A percentile compares a stretch with the other conserved stretches of the same genome.
Evolutionary conservation across 2,113 vertebrate genomes (phyloP).

Genomic region (Mirza zaza): DNA sequence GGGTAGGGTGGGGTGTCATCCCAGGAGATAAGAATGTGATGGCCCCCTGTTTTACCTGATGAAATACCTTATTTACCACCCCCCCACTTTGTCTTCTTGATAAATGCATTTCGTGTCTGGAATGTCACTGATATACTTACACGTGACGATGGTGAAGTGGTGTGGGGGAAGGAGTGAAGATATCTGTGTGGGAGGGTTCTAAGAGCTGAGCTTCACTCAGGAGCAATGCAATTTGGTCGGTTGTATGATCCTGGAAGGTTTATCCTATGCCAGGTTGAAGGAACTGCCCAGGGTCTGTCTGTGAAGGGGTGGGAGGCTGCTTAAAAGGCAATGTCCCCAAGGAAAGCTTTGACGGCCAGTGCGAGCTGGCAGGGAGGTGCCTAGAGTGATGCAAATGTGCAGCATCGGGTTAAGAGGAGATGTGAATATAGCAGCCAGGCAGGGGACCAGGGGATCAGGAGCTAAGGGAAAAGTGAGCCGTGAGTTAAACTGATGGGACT

Average conservation of each 20-base stretch:
- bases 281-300: background rate
- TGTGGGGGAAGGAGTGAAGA: background rate
- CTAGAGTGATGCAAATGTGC: background rate
- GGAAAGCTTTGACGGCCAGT: background rate
- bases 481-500: background rate
- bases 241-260: background rate
- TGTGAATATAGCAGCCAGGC: background rate
- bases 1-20: background rate
- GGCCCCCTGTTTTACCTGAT: background rate
- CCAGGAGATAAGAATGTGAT: background rate
- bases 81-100: background rate
- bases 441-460: background rate
- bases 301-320: background rate
- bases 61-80: background rate
- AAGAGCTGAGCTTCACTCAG: background rate
- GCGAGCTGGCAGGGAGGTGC: background rate
- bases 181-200: accelerated
- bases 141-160: background rate
- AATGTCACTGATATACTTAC: background rate
- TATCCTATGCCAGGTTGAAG: background rate
- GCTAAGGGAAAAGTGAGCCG: background rate
- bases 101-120: background rate
- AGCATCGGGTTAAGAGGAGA: background rate
- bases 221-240: background rate
- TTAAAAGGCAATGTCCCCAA: background rate